These are phyloP conservation scores for Loripinus fragilis DNA, from an alignment of 2,888 invertebrate genomes.

Conservation along the genomic window DNA sequence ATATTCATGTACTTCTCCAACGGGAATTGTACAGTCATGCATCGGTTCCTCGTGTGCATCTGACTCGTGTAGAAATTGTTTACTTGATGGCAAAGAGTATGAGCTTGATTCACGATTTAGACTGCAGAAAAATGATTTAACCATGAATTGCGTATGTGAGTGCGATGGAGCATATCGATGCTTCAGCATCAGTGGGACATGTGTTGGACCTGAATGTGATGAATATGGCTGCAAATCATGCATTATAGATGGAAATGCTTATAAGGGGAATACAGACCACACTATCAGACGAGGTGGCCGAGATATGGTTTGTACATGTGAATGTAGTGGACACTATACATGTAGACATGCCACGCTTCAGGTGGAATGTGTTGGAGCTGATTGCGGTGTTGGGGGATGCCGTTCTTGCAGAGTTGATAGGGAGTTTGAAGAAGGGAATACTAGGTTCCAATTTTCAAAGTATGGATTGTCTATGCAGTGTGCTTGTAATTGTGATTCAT, in stretches of 20 bases:
- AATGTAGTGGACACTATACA: slow-evolving; percentile 72
- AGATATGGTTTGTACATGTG: slow-evolving; percentile 64
- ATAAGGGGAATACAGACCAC: slow-evolving; percentile 59
- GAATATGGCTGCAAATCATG: slow-evolving; percentile 62
- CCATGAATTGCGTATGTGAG: slow-evolving; percentile 60
- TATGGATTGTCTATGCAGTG: slow-evolving; percentile 58
- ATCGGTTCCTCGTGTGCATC: slow-evolving; percentile 48
- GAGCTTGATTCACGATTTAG: slow-evolving; percentile 49
- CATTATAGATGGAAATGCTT: slow-evolving; percentile 56
- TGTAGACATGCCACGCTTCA: slow-evolving; percentile 61
- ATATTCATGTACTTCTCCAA: slow-evolving; percentile 70
- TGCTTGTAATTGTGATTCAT: slow-evolving; percentile 57
- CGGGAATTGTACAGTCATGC: slow-evolving; percentile 53
- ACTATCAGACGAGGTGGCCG: slow-evolving; percentile 50
- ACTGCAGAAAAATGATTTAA: slow-evolving; percentile 41
- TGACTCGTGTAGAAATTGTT: slow-evolving; percentile 43
- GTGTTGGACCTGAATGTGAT: slow-evolving; percentile 45
- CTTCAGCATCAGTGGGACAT: slow-evolving; percentile 50
- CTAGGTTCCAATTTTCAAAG: slow-evolving; percentile 46
- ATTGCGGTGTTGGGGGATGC: slow-evolving; percentile 53
- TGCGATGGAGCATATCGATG: slow-evolving; percentile 60
- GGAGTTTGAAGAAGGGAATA: slow-evolving; percentile 45
- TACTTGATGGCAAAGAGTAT: slow-evolving; percentile 44
- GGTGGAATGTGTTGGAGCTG: slow-evolving; percentile 42
- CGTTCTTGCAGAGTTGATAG: slow-evolving; percentile 59